Evolutionary conservation across 2,113 vertebrate genomes (phyloP), one percentile per base, ranked within the genome.

Genomic region (Dasyornis broadbenti): DNA sequence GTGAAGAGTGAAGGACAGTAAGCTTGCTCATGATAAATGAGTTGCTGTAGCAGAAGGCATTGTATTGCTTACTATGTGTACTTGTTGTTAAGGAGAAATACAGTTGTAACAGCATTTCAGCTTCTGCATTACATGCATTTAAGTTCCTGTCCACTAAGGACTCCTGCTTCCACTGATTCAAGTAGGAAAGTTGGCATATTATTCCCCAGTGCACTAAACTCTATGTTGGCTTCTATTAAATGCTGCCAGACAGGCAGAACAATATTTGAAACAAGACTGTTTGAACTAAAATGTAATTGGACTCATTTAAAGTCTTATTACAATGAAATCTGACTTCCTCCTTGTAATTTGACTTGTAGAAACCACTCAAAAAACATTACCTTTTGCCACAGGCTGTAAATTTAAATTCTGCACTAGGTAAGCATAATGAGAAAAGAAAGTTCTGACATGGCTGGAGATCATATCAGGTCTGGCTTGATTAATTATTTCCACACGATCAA

Each of bases 201-300:
- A 97, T 97, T 98, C 86, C 94, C 95, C 47, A 81, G 59, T 66
- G 79, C 92, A 89, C 91, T 88, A 94, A 95, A 90, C 50, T 49
- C 82, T 4, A 57, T 92, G 96, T 85, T 97, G 69, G 72, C 86
- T 97, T 95, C 85, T 91, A 90, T 97, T 97, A 97, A 97, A 88
- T 37, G 50, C 56, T 97, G 84, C 54, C 52, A 94, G 92, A 94
- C 47, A 95, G 72, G 79, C 93, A 96, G 94, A 95, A 94, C 89
- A 96, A 95, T 96, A 96, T 96, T 96, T 95, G 90, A 97, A 97
- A 97, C 82, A 56, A 82, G 93, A 69, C 68, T 95, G 23, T 97
- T 97, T 91, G 92, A 97, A 94, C 86, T 96, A 89, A 97, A 96
- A 94, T 92, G 84, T 96, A 97, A 96, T 94, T 95, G 82, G 83